Percentiles rank a stretch among this genome's conserved stretches.
Evolutionary conservation across 2,113 vertebrate genomes (phyloP).

Genomic region (Falcunculus frontatus): DNA sequence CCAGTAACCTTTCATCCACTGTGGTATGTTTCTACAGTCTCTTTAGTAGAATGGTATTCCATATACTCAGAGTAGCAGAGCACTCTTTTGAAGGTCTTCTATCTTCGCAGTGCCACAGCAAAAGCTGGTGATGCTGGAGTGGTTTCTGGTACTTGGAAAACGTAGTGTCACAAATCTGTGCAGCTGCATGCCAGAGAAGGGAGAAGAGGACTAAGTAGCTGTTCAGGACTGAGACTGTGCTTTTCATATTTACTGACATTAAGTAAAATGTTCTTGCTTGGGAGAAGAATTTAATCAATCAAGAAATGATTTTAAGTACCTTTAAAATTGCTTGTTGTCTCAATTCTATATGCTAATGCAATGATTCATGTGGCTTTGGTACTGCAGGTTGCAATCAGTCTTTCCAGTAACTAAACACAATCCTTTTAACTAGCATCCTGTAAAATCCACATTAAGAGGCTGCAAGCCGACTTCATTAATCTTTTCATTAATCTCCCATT

Average conservation of each 20-base stretch:
- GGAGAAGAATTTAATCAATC: conserved; percentile 62
- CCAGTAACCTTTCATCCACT: not conserved
- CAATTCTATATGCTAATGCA: conserved; percentile 54
- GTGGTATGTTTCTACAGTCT: not conserved
- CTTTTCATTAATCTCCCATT: conserved; percentile 37
- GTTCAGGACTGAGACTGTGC: not conserved
- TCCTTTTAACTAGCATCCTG: conserved; percentile 43
- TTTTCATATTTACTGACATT: conserved; percentile 37
- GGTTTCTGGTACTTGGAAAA: not conserved
- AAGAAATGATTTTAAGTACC: conserved; percentile 59
- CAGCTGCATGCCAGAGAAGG: not conserved
- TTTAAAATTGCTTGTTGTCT: conserved; percentile 42
- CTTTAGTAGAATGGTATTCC: not conserved
- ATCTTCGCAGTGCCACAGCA: not conserved
- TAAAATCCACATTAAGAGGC: conserved; percentile 46
- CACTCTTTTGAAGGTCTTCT: not conserved
- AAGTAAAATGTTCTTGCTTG: conserved; percentile 20
- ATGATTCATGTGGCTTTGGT: conserved; percentile 34
- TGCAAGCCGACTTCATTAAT: conserved; percentile 43
- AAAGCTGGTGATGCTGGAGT: not conserved
- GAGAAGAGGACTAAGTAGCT: not conserved
- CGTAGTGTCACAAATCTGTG: not conserved
- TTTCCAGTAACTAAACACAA: conserved; percentile 45
- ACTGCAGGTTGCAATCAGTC: conserved; percentile 53
- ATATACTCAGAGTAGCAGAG: not conserved